Conservation (phyloP, 1,140 invertebrate genomes). For the Apis dorsata region DNA sequence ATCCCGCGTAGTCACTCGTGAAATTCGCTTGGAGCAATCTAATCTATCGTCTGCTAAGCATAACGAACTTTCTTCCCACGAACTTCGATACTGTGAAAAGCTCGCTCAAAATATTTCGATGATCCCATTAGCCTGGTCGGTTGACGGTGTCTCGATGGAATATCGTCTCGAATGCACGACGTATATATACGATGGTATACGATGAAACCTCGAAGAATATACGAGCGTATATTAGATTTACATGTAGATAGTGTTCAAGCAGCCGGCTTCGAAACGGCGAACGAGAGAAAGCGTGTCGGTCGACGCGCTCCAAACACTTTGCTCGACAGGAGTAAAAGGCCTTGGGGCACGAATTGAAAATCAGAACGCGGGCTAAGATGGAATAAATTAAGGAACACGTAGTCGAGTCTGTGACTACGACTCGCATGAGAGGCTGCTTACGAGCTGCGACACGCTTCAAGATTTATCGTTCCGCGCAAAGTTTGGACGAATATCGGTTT, state of each 20-base stretch:
- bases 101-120: constrained; percentile 48
- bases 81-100: neutral
- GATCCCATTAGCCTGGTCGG: constrained; percentile 54
- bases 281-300: constrained; percentile 25
- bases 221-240: constrained; percentile 69
- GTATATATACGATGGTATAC: neutral
- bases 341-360: constrained; percentile 68
- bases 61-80: neutral
- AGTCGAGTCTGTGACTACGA: neutral
- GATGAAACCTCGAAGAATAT: constrained; percentile 57
- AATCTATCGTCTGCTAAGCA: neutral
- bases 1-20: neutral
- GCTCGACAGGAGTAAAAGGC: constrained; percentile 42
- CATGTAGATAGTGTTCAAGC: constrained; percentile 71
- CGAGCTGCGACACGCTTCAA: neutral
- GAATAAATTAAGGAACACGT: constrained; percentile 64
- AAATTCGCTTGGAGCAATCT: neutral
- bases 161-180: constrained; percentile 36
- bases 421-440: neutral
- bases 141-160: constrained; percentile 43
- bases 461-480: neutral
- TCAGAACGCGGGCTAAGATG: constrained; percentile 68
- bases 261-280: constrained; percentile 43
- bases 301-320: constrained; percentile 61
- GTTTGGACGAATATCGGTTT: neutral